Evolutionary conservation across 2,113 vertebrate species (phyloP).

Genomic region (Cheilinus undulatus): DNA sequence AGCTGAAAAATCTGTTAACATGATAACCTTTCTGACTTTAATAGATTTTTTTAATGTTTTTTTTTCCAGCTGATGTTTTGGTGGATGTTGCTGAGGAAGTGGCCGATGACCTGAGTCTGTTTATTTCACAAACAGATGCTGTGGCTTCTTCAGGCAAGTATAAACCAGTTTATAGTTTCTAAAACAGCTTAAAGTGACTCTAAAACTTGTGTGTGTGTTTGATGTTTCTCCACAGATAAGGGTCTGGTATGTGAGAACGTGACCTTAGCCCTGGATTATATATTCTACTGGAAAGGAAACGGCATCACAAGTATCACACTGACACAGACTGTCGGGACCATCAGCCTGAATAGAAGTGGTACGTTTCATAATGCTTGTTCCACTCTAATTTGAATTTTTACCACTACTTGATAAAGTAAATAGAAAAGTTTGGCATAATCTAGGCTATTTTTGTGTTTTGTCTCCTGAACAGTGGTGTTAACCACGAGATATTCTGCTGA

Average conservation of each 20-base stretch:
- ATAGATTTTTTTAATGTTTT: neutral
- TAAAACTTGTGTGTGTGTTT: constrained; percentile 4
- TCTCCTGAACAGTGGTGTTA: constrained; percentile 81
- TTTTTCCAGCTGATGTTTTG: constrained; percentile 66
- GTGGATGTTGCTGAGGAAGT: constrained; percentile 73
- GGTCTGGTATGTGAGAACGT: constrained; percentile 79
- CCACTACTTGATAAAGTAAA: neutral
- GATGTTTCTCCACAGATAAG: constrained; percentile 32
- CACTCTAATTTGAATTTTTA: neutral
- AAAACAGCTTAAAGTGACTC: neutral
- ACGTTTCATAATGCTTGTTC: constrained; percentile 6
- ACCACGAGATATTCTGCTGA: constrained; percentile 86
- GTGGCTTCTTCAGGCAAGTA: constrained; percentile 45
- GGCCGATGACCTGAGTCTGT: constrained; percentile 56
- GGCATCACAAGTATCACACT: constrained; percentile 84
- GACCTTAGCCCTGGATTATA: constrained; percentile 88
- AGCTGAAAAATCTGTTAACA: too few species aligned
- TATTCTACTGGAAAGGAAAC: constrained; percentile 86
- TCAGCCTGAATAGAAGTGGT: constrained; percentile 75
- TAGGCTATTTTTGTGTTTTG: constrained; percentile 34
- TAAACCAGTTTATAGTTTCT: neutral
- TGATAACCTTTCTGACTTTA: too few species aligned
- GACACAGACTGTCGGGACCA: constrained; percentile 74
- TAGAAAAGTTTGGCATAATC: neutral
- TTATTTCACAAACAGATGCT: constrained; percentile 50